A percentile compares a stretch with the other conserved stretches of the same genome.
Conservation (phyloP, 92 coral and sea anemone species). For the Porites cylindrica region DNA sequence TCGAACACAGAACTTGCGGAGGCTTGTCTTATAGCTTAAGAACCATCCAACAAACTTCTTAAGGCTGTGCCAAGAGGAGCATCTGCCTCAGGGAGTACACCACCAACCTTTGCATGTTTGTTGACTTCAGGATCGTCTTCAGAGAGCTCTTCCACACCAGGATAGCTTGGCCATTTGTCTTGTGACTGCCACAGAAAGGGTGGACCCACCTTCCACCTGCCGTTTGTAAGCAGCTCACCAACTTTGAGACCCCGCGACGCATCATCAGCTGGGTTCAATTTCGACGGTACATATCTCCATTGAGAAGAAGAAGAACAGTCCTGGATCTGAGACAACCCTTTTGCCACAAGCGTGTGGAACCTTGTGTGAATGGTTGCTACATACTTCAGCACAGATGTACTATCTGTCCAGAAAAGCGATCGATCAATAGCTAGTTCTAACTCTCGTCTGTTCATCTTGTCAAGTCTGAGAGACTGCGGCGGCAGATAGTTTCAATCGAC, state of each 20-base stretch:
- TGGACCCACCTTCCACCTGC: too few relatives aligned
- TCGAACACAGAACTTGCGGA: not conserved
- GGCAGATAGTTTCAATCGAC: slow-evolving; percentile 39
- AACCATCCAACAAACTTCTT: slow-evolving; percentile 16
- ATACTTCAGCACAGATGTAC: slow-evolving; percentile 26
- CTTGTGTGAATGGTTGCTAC: not conserved
- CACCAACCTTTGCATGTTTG: too few relatives aligned
- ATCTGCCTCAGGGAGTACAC: too few relatives aligned
- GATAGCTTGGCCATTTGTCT: too few relatives aligned
- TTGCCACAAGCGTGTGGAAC: slow-evolving; percentile 33
- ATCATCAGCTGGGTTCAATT: too few relatives aligned
- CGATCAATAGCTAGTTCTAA: slow-evolving; percentile 14
- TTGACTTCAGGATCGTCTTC: too few relatives aligned
- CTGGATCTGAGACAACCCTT: not conserved
- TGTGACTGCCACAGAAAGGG: too few relatives aligned
- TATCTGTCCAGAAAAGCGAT: slow-evolving; percentile 38
- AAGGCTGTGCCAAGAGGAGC: too few relatives aligned
- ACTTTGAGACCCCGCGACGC: not conserved
- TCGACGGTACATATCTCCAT: too few relatives aligned
- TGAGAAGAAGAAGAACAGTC: too few relatives aligned
- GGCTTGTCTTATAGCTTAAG: slow-evolving; percentile 20
- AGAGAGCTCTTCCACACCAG: too few relatives aligned
- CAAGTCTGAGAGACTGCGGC: slow-evolving; percentile 6
- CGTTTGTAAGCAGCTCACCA: too few relatives aligned
- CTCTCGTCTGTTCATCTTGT: not conserved